Evolutionary conservation across 2,113 vertebrate genomes (phyloP).

Genomic region (Triplophysa tibetana): DNA sequence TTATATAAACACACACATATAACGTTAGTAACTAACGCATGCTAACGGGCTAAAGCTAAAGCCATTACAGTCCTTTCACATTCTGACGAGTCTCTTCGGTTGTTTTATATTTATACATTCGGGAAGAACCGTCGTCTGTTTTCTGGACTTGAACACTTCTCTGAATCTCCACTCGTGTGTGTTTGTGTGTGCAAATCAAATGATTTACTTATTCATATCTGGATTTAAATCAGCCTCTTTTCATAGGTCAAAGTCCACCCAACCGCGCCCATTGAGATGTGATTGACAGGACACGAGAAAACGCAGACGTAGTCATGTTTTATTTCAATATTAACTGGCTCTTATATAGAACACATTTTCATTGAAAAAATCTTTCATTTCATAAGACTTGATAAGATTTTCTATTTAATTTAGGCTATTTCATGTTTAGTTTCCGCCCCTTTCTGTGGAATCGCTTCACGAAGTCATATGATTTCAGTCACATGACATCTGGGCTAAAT

Average conservation of each 20-base stretch:
- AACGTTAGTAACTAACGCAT: background rate
- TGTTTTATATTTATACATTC: background rate
- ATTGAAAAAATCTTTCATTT: too few relatives aligned
- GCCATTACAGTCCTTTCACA: background rate
- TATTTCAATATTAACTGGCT: background rate
- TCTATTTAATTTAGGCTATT: too few relatives aligned
- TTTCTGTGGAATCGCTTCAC: too few relatives aligned
- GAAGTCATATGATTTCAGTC: too few relatives aligned
- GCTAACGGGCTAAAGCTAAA: slow-evolving; percentile 35
- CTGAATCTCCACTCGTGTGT: background rate
- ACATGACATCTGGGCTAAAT: too few relatives aligned
- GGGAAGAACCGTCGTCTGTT: background rate
- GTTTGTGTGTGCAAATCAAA: slow-evolving; percentile 21
- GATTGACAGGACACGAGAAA: slow-evolving; percentile 16
- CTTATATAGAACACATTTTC: background rate
- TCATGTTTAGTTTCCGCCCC: too few relatives aligned
- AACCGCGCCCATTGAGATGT: slow-evolving; percentile 19
- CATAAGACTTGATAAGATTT: too few relatives aligned
- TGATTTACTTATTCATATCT: background rate
- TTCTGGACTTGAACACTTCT: background rate
- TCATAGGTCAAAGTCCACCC: slow-evolving; percentile 36
- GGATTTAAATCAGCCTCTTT: background rate
- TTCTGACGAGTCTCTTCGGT: background rate
- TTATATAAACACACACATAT: background rate
- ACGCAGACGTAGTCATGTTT: background rate